Base-by-base conservation (phyloP, 2,888 invertebrate genomes). In the Xanthia icteritia region DNA sequence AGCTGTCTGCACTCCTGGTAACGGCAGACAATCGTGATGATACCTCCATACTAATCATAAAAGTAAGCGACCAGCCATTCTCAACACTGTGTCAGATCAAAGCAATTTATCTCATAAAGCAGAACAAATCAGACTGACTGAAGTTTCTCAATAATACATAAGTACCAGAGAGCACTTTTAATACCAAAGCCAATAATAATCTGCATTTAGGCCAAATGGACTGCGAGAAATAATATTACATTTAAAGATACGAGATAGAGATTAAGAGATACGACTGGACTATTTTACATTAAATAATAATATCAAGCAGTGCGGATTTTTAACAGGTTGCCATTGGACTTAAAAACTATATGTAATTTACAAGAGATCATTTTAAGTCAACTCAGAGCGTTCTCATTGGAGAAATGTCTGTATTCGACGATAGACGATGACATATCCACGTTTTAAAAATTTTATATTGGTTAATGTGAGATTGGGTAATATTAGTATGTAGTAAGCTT, bases 81-180 rank as follows among this genome's bases (percentile, higher is more conserved):
- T 78, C 81, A 54, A n/a, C 58, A 74, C 45, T 63, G 51, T 67
- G 72, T 63, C 72, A 66, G 82, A 85, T 85, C 66, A 82, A 82
- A 76, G 58, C 54, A 73, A 82, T 83, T 64, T 60, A 85, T 70
- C 69, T 63, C 39, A 71, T 54, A 48, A 42, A 81, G 51, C 48
- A 56, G 36, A 60, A 81, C 64, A 65, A 85, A 82, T 71, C 65
- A 11, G 65, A 58, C 17, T 56, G 56, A 54, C 51, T 60, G 45
- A 71, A 75, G 67, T 81, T 64, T 61, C 63, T 68, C 63, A 70
- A 85, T 36, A 60, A 31, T 31, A n/a, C n/a, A 58, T 56, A 84
- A 66, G 54, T 67, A 31, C 61, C 51, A 31, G 45, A 42, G 54
- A 68, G 23, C n/a, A 20, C 15, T 58, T 56, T 65, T 67, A 67